Evolutionary conservation across 2,797 vertebrate genomes (phyloP), one percentile per base, ranked within the genome.

Genomic region (Gallinago solitaria): DNA sequence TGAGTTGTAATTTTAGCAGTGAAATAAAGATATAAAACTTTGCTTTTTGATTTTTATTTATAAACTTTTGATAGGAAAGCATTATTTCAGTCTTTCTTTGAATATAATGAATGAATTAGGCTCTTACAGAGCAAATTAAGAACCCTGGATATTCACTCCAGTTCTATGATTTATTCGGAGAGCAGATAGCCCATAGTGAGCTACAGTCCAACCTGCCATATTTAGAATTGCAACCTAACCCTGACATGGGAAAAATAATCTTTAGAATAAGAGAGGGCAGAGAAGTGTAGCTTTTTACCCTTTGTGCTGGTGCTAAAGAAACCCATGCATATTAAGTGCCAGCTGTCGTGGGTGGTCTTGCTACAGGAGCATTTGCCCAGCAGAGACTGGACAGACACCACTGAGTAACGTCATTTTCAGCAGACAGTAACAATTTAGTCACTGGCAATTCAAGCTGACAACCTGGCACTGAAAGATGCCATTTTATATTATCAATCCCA

Each of bases 321-420:
- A 9, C 6, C 20, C 15, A 6, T 32, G 25, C 15, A 8, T 54
- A 6, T 43, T 23, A 53, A 89, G 21, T 74, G 30, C 30, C 8
- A 56, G 6, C 24, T 50, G 28, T 63, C 0, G 1, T 20, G 39
- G 43, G 14, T 0, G 5, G 4, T 75, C 70, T 60, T 57, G 15
- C 48, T 39, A 3, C 12, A 24, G 24, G 43, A 86, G 12, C 3
- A 0, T 39, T 83, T 33, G 11, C n/a, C 12, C 27, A 18, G 35
- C 11, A 33, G 41, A 68, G 51, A 24, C 11, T 37, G 37, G n/a
- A 24, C 4, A 30, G 57, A 16, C 7, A n/a, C 5, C 9, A 23
- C 16, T 13, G 54, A 28, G 19, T 32, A 54, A 30, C 0, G 2
- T 2, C n/a, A 0, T 35, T 83, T 78, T 71, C 61, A 88, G 23